Evolutionary conservation across 64 coral and sea anemone genomes (phyloP).

Genomic region (Stichodactyla helianthus): DNA sequence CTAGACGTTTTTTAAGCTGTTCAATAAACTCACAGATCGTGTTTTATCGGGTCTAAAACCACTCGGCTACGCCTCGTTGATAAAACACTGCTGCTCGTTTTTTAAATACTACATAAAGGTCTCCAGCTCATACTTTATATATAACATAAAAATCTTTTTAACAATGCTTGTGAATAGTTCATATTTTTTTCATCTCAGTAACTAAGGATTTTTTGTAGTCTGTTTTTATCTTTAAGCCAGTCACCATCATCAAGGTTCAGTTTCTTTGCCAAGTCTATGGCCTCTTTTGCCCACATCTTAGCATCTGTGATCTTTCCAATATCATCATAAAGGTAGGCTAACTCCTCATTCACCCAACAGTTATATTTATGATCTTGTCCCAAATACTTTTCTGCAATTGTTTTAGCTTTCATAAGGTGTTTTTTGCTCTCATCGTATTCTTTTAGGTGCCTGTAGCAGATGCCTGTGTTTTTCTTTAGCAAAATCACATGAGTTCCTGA

Average conservation of each 20-base stretch:
- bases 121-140: no score
- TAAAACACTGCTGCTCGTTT: no score
- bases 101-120: no score
- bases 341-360: constrained; percentile 6
- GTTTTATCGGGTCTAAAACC: no score
- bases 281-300: background rate
- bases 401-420: background rate
- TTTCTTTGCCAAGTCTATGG: background rate
- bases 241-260: background rate
- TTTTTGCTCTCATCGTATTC: constrained; percentile 20
- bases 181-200: background rate
- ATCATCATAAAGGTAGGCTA: constrained; percentile 10
- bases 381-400: constrained; percentile 11
- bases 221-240: background rate
- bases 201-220: background rate
- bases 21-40: no score
- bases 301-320: background rate
- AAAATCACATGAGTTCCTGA: constrained; percentile 12
- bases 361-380: constrained; percentile 22
- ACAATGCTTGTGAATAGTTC: no score
- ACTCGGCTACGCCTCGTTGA: no score
- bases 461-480: constrained; percentile 10
- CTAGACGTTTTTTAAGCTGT: no score
- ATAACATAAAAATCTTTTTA: no score
- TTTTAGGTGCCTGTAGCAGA: background rate